phyloP scores from a whole-genome alignment of 2,888 invertebrate species.

The Ametastegia equiseti region DNA sequence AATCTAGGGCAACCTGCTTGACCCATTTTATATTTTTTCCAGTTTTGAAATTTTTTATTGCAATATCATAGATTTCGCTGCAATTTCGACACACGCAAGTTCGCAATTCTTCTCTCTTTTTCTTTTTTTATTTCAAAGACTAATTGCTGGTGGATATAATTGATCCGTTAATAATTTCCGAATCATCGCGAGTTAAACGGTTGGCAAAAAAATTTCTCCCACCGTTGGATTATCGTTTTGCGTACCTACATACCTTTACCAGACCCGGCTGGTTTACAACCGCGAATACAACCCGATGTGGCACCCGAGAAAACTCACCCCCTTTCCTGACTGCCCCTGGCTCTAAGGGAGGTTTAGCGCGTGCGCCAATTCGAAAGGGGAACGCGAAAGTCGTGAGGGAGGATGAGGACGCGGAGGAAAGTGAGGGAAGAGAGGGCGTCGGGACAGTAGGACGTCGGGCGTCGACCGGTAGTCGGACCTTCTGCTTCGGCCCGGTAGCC shows the following conservation, averaged over 20 bases:
- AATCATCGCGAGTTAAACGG: too few relatives aligned
- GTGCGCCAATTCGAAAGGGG: constrained; percentile 35
- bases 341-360: constrained; percentile 3
- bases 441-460: constrained; percentile 62
- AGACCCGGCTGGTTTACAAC: constrained; percentile 48
- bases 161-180: too few relatives aligned
- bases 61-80: too few relatives aligned
- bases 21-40: too few relatives aligned
- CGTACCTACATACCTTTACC: neutral
- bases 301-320: constrained; percentile 20
- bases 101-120: too few relatives aligned
- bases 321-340: neutral
- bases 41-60: too few relatives aligned
- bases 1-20: too few relatives aligned
- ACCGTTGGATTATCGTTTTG: constrained; percentile 51
- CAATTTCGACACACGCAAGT: too few relatives aligned
- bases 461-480: constrained; percentile 73
- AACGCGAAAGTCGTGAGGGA: constrained; percentile 31
- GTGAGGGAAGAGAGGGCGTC: constrained; percentile 43
- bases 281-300: neutral
- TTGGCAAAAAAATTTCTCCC: too few relatives aligned
- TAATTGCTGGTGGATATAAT: too few relatives aligned
- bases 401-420: constrained; percentile 36
- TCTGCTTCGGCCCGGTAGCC: constrained; percentile 64
- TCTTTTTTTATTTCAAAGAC: too few relatives aligned